phyloP scores from a whole-genome alignment of 2,888 invertebrate species.

The Tenthredo scrophulariae region DNA sequence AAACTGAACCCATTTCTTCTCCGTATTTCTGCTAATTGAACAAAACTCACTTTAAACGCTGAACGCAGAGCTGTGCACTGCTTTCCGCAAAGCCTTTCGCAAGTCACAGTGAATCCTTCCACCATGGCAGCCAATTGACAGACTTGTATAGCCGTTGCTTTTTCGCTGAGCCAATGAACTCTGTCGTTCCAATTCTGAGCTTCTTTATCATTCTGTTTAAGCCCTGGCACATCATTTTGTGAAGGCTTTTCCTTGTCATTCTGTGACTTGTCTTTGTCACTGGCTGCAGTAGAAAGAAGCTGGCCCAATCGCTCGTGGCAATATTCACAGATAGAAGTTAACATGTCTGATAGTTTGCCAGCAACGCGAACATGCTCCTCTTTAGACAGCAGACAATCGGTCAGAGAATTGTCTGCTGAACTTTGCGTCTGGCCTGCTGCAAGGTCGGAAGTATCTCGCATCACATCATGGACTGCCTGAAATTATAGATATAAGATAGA shows the following conservation, averaged over 20 bases:
- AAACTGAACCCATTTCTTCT: conserved; percentile 10
- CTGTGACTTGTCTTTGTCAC: conserved; percentile 80
- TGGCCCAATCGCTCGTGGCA: conserved; percentile 96
- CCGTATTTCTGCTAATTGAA: conserved; percentile 21
- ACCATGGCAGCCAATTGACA: conserved; percentile 88
- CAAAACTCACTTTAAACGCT: conserved; percentile 83
- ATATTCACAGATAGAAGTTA: conserved; percentile 92
- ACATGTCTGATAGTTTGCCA: conserved; percentile 87
- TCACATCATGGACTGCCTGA: conserved; percentile 87
- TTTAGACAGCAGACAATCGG: conserved; percentile 85
- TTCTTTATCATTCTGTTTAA: conserved; percentile 59
- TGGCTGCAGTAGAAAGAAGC: conserved; percentile 89
- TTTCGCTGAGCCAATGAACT: conserved; percentile 82
- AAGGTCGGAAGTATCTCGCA: conserved; percentile 87
- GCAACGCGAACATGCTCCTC: conserved; percentile 86
- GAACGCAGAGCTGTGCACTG: conserved; percentile 89
- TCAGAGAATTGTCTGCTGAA: conserved; percentile 77
- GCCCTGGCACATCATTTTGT: conserved; percentile 62
- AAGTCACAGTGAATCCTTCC: conserved; percentile 88
- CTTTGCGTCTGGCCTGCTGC: conserved; percentile 80
- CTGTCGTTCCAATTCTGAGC: conserved; percentile 68
- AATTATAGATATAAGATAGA: conserved; percentile 75
- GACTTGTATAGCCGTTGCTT: conserved; percentile 89
- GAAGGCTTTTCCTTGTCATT: conserved; percentile 70
- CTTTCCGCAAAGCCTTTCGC: conserved; percentile 87